Conservation (phyloP, 2,888 invertebrate genomes). For the Melangyna quadrimaculata region DNA sequence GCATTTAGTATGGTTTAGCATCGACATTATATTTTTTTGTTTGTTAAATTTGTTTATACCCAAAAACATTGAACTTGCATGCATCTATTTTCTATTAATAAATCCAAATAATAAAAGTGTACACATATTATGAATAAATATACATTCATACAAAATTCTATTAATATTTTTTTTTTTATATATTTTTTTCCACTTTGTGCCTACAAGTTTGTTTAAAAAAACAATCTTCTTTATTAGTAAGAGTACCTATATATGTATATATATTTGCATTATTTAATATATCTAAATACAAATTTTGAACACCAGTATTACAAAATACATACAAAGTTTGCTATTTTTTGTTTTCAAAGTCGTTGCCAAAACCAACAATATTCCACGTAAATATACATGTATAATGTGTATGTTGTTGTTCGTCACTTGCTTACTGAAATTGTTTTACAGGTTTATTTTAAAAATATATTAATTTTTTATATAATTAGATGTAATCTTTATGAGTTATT, state of each 20-base stretch:
- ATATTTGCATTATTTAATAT: background rate
- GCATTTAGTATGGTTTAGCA: constrained; percentile 6
- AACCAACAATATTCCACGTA: constrained; percentile 34
- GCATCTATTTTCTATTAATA: constrained; percentile 25
- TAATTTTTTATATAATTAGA: background rate
- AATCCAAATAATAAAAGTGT: constrained; percentile 12
- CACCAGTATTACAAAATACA: constrained; percentile 20
- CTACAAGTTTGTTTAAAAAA: constrained; percentile 3
- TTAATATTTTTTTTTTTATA: background rate
- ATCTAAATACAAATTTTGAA: constrained; percentile 37
- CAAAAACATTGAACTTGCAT: constrained; percentile 24
- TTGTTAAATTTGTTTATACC: background rate
- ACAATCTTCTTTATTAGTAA: background rate
- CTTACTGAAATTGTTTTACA: background rate
- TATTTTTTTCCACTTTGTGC: background rate
- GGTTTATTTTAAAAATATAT: background rate
- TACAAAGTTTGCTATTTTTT: background rate
- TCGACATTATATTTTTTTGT: background rate
- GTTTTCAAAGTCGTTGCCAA: constrained; percentile 14
- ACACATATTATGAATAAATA: constrained; percentile 22
- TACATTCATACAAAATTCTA: constrained; percentile 32
- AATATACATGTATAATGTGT: background rate
- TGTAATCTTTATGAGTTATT: constrained; percentile 1
- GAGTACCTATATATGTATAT: background rate
- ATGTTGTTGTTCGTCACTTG: background rate